Base-by-base conservation (phyloP, 2,113 vertebrate genomes). In the Copsychus sechellarum region DNA sequence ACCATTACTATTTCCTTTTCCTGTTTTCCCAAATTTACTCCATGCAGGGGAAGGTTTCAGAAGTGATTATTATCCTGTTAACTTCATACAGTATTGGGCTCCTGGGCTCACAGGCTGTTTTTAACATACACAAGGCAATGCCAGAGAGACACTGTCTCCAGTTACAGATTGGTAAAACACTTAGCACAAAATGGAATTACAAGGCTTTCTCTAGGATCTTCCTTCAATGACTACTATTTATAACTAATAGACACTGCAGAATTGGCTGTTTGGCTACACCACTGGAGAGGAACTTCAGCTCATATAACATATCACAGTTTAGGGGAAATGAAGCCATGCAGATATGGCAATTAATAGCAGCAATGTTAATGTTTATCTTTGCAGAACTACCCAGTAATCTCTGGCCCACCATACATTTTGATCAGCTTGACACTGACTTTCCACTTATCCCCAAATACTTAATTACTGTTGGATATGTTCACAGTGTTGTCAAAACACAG, bases 231-330 rank as follows among this genome's bases (percentile, higher is more conserved):
- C 29, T 50, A 14, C 57, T 79, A 38, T 74, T 87, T 70, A 61
- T 36, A 40, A 42, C 48, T 48, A 69, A 67, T 3, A 45, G 50
- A n/a, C 53, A 15, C 26, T 65, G 66, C 33, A 67, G 65, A 86
- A 67, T 0, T 71, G 60, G 26, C 40, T 71, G 1, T 72, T 74
- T 34, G 57, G 50, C 64, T 36, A 15, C 26, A 57, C 15, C 33
- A 9, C 48, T 33, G 71, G 21, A 57, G 16, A 74, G 48, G 29
- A 88, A 24, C 29, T 69, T 53, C 50, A 80, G 47, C 36, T 70
- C 21, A 0, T 16, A 43, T 21, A 54, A 62, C 2, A 0, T 5
- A 21, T 8, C 3, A 0, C 7, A 31, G 40, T n/a, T 72, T 7
- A n/a, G 17, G 14, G 43, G n/a, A 79, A 62, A 36, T 25, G 9